Evolutionary conservation across 2,797 vertebrate genomes (phyloP).

Genomic region (Poecilia picta): DNA sequence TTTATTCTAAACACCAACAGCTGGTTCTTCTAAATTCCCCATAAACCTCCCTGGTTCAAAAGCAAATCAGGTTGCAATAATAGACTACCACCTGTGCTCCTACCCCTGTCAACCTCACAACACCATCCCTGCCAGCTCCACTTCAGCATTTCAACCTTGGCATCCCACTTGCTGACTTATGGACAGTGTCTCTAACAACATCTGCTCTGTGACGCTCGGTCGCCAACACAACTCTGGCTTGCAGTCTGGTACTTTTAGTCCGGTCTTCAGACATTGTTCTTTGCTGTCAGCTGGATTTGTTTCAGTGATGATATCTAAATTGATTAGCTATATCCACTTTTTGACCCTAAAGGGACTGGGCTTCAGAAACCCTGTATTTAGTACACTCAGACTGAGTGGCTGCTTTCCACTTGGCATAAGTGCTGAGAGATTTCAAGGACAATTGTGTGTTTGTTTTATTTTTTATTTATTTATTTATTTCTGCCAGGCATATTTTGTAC

Average conservation of each 20-base stretch:
- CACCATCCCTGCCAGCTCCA: constrained; percentile 48
- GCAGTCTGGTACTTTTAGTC: constrained; percentile 23
- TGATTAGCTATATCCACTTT: constrained; percentile 44
- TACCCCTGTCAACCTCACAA: constrained; percentile 37
- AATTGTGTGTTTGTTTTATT: not conserved
- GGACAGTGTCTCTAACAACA: constrained; percentile 72
- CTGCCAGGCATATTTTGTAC: constrained; percentile 38
- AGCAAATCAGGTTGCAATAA: constrained; percentile 64
- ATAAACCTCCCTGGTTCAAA: constrained; percentile 61
- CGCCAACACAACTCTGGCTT: constrained; percentile 63
- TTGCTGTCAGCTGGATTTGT: constrained; percentile 33
- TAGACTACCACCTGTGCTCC: constrained; percentile 64
- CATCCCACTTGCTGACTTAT: constrained; percentile 71
- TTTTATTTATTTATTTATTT: constrained; percentile 12
- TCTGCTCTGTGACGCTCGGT: constrained; percentile 69
- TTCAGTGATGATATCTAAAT: constrained; percentile 35
- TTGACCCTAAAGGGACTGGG: constrained; percentile 28
- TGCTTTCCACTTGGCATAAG: constrained; percentile 42
- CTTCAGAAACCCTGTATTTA: constrained; percentile 18
- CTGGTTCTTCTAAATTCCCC: constrained; percentile 54
- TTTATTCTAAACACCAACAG: constrained; percentile 61
- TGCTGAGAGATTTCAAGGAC: constrained; percentile 49
- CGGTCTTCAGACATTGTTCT: constrained; percentile 36
- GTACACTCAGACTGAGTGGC: constrained; percentile 35
- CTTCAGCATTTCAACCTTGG: constrained; percentile 55